Base-by-base conservation (phyloP, 2,113 vertebrate species). In the Henicopernis longicauda region DNA sequence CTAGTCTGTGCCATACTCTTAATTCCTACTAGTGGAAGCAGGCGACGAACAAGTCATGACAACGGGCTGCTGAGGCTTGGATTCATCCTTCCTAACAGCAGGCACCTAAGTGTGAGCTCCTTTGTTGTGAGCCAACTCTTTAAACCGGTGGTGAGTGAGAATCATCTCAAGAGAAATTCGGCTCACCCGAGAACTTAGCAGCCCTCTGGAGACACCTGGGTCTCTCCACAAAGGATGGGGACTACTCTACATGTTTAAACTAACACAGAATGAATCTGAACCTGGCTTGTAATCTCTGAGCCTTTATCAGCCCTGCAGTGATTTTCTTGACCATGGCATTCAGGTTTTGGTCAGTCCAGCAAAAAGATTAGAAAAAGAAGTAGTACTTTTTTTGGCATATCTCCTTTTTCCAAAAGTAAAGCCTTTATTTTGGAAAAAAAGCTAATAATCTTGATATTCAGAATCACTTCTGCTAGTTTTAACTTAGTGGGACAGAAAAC, bases 181-280 rank as follows among this genome's bases (percentile, higher is more conserved):
- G 49, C 47, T 87, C 44, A 31, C 38, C 25, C 44, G 49, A 54
- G 58, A 57, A n/a, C 12, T 14, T 27, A 5, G 13, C 21, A 66
- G 77, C 7, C 29, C 17, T 77, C 49, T 83, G 80, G 67, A 89
- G 45, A 42, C 0, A 2, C 7, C 26, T 1, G 6, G 32, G 11
- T 49, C 22, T 73, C 15, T 36, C 61, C 6, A 2, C 16, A 44
- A 36, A 61, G 16, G 49, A 20, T 11, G 14, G 34, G 55, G 10
- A 21, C 42, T 27, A 4, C 13, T 67, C 18, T 4, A 10, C 0
- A 0, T 67, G 17, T 31, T 82, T 17, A 18, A 67, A 34, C 9
- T 40, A 45, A 16, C 6, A 18, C 10, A 55, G 63, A 49, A n/a
- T 58, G 40, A 70, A 73, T 58, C 55, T 69, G 44, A 84, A 23